Percentiles rank a stretch among this genome's conserved stretches.
phyloP scores from a whole-genome alignment of 2,113 vertebrate species.

The Odontophorus gujanensis region DNA sequence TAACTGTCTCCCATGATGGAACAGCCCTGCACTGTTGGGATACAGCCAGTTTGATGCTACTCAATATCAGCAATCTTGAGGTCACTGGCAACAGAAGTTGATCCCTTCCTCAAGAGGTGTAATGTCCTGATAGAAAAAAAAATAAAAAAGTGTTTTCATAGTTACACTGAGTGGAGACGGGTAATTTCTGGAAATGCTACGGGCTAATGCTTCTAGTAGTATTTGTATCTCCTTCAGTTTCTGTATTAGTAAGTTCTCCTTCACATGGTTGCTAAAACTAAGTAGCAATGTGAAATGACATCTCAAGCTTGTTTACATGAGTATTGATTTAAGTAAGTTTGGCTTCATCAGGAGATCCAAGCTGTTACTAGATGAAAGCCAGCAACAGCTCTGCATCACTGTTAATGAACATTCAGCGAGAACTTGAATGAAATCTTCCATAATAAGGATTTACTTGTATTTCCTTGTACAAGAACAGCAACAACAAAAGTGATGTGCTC shows the following conservation, averaged over 20 bases:
- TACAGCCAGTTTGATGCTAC: not conserved
- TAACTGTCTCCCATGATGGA: rapidly evolving
- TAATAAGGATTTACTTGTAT: not conserved
- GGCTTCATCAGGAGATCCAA: not conserved
- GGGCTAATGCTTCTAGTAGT: not conserved
- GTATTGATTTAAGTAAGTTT: not conserved
- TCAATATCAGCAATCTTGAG: not conserved
- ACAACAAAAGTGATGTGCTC: not conserved
- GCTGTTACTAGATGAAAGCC: not conserved
- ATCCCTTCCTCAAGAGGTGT: not conserved
- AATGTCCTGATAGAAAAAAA: not conserved
- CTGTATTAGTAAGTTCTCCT: not conserved
- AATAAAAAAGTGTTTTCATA: not conserved
- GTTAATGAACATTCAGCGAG: not conserved
- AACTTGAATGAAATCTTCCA: not conserved
- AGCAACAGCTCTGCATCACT: rapidly evolving
- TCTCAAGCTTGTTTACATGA: not conserved
- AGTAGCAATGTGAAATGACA: not conserved
- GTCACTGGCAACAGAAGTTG: not conserved
- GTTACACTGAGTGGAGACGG: not conserved
- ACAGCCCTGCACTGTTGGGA: not conserved
- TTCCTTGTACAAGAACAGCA: not conserved
- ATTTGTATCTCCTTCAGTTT: not conserved
- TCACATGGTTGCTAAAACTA: not conserved
- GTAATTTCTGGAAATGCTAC: not conserved